Base-by-base conservation (phyloP, 1,140 invertebrate species). In the Dendrolimus kikuchii region DNA sequence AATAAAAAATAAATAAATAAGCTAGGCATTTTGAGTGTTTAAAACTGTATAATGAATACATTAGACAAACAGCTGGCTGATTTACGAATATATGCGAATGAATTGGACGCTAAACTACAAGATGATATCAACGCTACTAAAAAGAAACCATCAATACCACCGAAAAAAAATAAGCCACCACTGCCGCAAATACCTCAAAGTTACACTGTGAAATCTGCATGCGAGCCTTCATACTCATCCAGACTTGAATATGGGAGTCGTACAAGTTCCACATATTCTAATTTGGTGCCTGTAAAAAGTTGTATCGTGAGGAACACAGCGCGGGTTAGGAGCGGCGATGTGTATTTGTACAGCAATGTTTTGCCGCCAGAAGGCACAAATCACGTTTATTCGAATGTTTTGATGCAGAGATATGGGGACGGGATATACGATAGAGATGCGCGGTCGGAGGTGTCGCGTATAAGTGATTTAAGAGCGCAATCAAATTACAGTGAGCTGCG, bases 401-500 rank as follows among this genome's bases (percentile, higher is more conserved):
- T 83, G 3, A 75, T 78, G 57, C 74, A 78, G 46, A 68, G 77
- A 5, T 69, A 68, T 44, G 44, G 52, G 7, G 80, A 86, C 40
- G 81, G 74, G 40, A 82, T 88, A 51, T 90, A 89, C 55, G 85
- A 88, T 51, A 79, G 88, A 54, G 88, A 88, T 74, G 55, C 81
- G 36, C 68, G 73, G 37, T 83, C 76, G 5, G 74, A 81, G 58
- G 56, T 83, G 7, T 82, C 81, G 1, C 72, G 78, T 55, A 74
- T 79, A n/a, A 82, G 77, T 58, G 81, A 85, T 70, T 58, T 83
- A 47, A 78, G 74, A 7, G 80, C 68, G 5, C 80, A 84, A 40
- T 96, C 95, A 0, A 96, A 94, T 67, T 97, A 96, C 71, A 96
- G 94, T 60, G 95, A 96, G 81, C 81, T 96, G 55, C 83, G 94